Percentiles rank a stretch among this genome's conserved stretches.
These are phyloP conservation scores for Melieria crassipennis DNA, from an alignment of 2,888 invertebrate species.

Conservation along the genomic window DNA sequence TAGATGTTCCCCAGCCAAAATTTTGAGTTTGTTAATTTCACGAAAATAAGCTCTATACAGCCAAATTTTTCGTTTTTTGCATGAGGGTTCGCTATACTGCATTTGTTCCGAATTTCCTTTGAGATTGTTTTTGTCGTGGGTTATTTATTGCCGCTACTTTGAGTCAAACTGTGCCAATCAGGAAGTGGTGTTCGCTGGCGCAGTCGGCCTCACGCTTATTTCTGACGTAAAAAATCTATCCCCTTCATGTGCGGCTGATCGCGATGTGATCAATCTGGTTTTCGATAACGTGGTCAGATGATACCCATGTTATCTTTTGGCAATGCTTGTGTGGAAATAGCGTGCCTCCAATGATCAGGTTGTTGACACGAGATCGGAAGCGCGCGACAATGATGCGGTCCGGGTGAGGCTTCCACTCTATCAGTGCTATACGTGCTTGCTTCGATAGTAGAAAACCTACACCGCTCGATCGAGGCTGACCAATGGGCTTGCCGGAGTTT, in stretches of 20 bases:
- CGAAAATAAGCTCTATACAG: too few relatives aligned
- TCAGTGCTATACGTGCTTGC: background rate
- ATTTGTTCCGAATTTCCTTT: background rate
- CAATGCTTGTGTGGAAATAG: background rate
- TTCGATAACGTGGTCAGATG: background rate
- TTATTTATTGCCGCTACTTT: slow-evolving; percentile 8
- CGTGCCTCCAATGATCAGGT: background rate
- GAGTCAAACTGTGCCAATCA: slow-evolving; percentile 13
- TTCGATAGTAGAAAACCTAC: slow-evolving; percentile 11
- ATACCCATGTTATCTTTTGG: slow-evolving; percentile 1
- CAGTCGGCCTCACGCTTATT: slow-evolving; percentile 21
- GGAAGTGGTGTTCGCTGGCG: slow-evolving; percentile 27
- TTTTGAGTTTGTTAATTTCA: too few relatives aligned
- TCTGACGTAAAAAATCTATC: slow-evolving; percentile 18
- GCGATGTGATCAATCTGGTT: background rate
- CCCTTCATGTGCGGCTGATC: background rate
- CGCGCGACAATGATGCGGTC: background rate
- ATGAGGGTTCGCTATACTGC: too few relatives aligned
- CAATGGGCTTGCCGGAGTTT: background rate
- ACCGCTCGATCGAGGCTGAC: slow-evolving; percentile 6
- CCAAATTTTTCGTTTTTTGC: too few relatives aligned
- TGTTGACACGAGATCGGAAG: background rate
- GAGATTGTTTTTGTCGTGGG: background rate
- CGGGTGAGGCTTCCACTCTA: background rate
- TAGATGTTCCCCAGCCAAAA: too few relatives aligned